Percentiles rank a stretch among this genome's conserved stretches.
phyloP scores from a whole-genome alignment of 92 coral and sea anemone species.

The Porites rus region DNA sequence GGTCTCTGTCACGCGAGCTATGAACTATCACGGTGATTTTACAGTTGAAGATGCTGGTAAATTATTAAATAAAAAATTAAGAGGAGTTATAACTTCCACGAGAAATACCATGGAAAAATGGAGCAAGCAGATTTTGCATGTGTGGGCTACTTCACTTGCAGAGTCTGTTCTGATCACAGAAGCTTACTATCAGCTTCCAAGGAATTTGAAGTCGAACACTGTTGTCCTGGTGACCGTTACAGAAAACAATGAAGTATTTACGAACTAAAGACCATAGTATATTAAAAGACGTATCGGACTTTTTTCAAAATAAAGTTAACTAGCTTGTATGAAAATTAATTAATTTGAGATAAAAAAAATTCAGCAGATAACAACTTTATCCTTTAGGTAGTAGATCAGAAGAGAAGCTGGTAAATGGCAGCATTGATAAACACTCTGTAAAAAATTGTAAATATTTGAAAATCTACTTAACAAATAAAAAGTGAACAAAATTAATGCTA shows the following conservation, averaged over 20 bases:
- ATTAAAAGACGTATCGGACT: no score
- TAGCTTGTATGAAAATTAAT: no score
- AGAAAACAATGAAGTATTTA: constrained; percentile 74
- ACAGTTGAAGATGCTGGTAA: constrained; percentile 72
- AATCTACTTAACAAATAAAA: no score
- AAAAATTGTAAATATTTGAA: no score
- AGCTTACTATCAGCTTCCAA: constrained; percentile 58
- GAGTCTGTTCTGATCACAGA: constrained; percentile 60
- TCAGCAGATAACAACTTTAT: no score
- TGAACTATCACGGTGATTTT: constrained; percentile 84
- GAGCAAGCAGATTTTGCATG: constrained; percentile 86
- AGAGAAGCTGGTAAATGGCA: neutral
- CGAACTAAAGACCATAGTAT: constrained; percentile 6
- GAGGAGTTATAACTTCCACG: constrained; percentile 70
- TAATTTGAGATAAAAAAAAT: no score
- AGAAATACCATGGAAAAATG: constrained; percentile 83
- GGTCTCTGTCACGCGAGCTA: constrained; percentile 89
- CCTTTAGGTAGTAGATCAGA: no score
- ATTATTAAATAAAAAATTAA: constrained; percentile 70
- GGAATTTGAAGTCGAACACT: constrained; percentile 72
- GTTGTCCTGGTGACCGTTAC: constrained; percentile 81
- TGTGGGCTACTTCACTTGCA: constrained; percentile 72
- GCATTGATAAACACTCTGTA: neutral
- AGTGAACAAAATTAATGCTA: neutral
- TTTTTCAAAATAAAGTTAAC: no score